Evolutionary conservation across 2,113 vertebrate species (phyloP), one percentile per base, ranked within the genome.

Genomic region (Alouatta palliata): DNA sequence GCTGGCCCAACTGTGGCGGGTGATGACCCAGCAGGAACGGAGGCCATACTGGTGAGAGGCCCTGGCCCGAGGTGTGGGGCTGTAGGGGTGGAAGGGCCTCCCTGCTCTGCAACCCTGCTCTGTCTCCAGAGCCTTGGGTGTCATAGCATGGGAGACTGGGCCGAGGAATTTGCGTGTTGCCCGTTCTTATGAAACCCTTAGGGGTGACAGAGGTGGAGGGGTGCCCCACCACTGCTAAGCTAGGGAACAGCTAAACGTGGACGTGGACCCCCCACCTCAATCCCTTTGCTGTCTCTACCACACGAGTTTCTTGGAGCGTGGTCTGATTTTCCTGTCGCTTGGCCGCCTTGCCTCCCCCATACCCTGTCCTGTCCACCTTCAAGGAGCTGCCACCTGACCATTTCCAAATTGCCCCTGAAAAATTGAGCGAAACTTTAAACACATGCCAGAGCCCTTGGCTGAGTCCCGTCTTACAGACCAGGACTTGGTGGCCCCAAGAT

Each of bases 11-110:
- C 97, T 98, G 61, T 98, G 98, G 98, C 98, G 97, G 7, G 12
- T 61, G 54, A 98, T 98, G 98, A 98, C 98, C 4, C 81, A 77
- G 58, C 93, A 97, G 56, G 98, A 98, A 54, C 97, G 97, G 45
- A 98, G 70, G n/a, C 98, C 98, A 0, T 98, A 98, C n/a, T 98
- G 98, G 98, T 98, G 96, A 97, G 98, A 8, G 54, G 64, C 23
- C 37, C 32, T 35, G 2, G 35, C 30, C 27, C 1, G 9, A 8
- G 32, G 76, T 3, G 3, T 25, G 30, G 68, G 37, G 21, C 8
- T 52, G 49, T 52, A 3, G 27, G 25, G 30, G 8, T 1, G 0
- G n/a, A 35, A 58, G 56, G 64, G 43, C 58, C 40, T 35, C 35
- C 8, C 23, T 2, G 27, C n/a, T 11, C 81, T 45, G 11, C 49